Evolutionary conservation across 2,797 vertebrate genomes (phyloP).

Genomic region (Triplophysa bombifrons): DNA sequence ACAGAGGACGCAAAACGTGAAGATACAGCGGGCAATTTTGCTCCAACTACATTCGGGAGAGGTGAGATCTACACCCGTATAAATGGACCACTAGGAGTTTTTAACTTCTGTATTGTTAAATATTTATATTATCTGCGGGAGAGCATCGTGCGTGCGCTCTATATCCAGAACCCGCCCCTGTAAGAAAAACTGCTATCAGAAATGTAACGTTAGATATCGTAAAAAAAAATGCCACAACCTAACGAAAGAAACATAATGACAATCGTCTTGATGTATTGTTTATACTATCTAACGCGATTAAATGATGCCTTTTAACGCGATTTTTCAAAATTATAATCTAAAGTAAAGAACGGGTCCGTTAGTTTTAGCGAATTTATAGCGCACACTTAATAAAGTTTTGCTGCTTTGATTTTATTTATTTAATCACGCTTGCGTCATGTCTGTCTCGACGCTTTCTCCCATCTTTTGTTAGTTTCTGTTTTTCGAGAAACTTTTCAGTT

Average conservation of each 20-base stretch:
- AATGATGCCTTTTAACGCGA: not conserved
- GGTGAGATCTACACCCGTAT: constrained; percentile 33
- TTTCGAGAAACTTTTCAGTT: not conserved
- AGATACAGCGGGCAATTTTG: constrained; percentile 1
- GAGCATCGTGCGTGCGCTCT: constrained; percentile 35
- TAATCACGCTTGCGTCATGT: not conserved
- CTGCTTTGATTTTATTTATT: not conserved
- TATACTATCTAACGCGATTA: not conserved
- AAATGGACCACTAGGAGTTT: constrained; percentile 6
- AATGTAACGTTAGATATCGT: not conserved
- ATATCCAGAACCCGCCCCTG: constrained; percentile 21
- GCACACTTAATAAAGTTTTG: not conserved
- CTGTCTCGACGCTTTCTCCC: not conserved
- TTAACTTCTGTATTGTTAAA: constrained; percentile 35
- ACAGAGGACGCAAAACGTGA: constrained; percentile 14
- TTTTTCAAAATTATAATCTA: not conserved
- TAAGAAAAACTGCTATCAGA: constrained; percentile 28
- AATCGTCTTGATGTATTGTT: not conserved
- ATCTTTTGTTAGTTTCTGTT: constrained; percentile 3
- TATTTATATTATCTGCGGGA: constrained; percentile 41
- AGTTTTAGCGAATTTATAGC: not conserved
- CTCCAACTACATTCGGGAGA: constrained; percentile 34
- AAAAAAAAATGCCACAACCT: not conserved
- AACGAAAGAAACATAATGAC: not conserved
- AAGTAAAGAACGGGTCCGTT: not conserved